Evolutionary conservation across 2,113 vertebrate genomes (phyloP).

Genomic region (Mormoops blainvillei): DNA sequence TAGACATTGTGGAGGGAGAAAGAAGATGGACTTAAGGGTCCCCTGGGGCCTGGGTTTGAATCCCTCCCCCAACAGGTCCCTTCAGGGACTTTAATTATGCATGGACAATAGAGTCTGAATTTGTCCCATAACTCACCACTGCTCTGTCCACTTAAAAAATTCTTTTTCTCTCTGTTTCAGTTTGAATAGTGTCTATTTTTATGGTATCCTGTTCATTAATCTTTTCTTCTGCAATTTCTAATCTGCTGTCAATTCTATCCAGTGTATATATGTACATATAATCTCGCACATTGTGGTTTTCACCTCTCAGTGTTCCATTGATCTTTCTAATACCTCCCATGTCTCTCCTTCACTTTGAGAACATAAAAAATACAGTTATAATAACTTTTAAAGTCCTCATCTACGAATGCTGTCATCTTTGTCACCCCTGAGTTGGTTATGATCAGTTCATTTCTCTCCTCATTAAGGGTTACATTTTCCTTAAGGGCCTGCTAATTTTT

Average conservation of each 20-base stretch:
- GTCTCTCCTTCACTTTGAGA: not conserved
- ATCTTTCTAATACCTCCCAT: not conserved
- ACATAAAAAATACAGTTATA: not conserved
- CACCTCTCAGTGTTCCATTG: not conserved
- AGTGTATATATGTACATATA: not conserved
- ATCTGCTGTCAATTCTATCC: not conserved
- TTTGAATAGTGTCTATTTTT: not conserved
- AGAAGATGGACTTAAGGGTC: not conserved
- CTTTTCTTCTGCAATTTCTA: conserved; percentile 30
- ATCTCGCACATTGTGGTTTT: not conserved
- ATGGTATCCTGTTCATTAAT: not conserved
- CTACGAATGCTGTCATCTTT: not conserved
- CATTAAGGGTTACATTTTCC: not conserved
- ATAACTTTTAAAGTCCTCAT: not conserved
- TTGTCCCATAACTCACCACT: not conserved
- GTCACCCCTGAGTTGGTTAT: not conserved
- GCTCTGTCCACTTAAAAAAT: not conserved
- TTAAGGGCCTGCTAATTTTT: not conserved
- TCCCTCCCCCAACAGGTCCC: not conserved
- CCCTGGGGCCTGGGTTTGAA: not conserved
- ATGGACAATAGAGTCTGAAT: not conserved
- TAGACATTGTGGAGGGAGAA: not conserved
- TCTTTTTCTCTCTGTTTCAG: not conserved
- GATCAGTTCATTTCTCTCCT: not conserved
- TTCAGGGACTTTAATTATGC: not conserved